phyloP scores from a whole-genome alignment of 2,888 invertebrate species.

The Pterostichus niger region DNA sequence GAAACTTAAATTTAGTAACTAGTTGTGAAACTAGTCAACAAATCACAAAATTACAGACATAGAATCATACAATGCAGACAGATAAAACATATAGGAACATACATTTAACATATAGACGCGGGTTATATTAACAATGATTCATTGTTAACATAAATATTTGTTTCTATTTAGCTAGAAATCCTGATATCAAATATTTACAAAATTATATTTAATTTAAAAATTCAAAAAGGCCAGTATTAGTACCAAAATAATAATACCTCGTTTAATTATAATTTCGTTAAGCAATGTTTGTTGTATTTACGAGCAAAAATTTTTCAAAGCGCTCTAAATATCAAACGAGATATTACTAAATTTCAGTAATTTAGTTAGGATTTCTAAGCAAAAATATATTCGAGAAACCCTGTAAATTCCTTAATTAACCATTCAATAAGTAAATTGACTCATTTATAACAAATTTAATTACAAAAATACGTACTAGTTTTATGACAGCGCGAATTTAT shows the following conservation, averaged over 20 bases:
- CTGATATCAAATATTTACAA: conserved; percentile 7
- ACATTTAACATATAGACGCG: conserved; percentile 58
- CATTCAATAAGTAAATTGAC: conserved; percentile 57
- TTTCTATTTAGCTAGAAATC: conserved; percentile 33
- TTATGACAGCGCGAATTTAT: neutral
- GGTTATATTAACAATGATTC: conserved; percentile 1
- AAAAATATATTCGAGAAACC: conserved; percentile 44
- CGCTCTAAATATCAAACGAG: conserved; percentile 23
- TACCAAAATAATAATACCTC: neutral
- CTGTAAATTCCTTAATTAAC: conserved; percentile 61
- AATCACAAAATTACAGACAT: conserved; percentile 48
- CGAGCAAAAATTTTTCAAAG: conserved; percentile 5
- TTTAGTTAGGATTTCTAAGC: conserved; percentile 11
- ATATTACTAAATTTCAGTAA: neutral
- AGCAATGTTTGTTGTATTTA: conserved; percentile 3
- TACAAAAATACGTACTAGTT: conserved; percentile 56
- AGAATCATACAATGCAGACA: conserved; percentile 46
- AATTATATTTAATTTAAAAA: conserved; percentile 17
- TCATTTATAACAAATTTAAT: conserved; percentile 60
- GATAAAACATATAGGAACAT: conserved; percentile 63
- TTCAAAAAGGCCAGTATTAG: neutral
- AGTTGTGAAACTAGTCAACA: conserved; percentile 4
- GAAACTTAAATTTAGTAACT: conserved; percentile 11
- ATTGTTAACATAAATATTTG: conserved; percentile 31
- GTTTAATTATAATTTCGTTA: neutral